Evolutionary conservation across 2,888 invertebrate species (phyloP).

Genomic region (Lasioglossum zephyrum): DNA sequence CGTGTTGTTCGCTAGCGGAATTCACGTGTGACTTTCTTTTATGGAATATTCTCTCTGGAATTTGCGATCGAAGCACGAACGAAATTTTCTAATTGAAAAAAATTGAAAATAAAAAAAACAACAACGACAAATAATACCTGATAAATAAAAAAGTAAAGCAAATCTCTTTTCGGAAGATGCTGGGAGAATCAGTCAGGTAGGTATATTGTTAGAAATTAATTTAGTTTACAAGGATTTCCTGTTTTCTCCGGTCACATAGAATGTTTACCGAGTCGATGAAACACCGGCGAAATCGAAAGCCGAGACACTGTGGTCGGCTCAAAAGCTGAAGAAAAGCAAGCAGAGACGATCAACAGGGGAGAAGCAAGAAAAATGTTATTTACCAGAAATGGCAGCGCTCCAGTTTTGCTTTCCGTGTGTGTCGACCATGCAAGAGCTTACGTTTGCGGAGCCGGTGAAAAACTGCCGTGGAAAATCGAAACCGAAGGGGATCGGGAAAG

Average conservation of each 20-base stretch:
- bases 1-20: too few relatives aligned
- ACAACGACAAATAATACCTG: too few relatives aligned
- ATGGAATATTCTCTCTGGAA: too few relatives aligned
- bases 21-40: background rate
- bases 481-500: background rate
- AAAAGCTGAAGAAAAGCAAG: slow-evolving; percentile 1
- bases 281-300: background rate
- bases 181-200: too few relatives aligned
- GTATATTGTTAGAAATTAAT: background rate
- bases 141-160: too few relatives aligned
- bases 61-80: too few relatives aligned
- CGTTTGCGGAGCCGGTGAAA: background rate
- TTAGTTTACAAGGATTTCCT: background rate
- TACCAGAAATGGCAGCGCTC: background rate
- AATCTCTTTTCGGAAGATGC: too few relatives aligned
- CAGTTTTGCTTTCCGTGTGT: background rate
- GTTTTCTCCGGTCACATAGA: background rate
- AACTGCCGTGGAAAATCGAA: background rate
- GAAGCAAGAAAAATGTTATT: background rate
- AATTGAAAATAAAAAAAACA: too few relatives aligned
- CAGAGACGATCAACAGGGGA: background rate
- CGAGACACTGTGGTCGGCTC: background rate
- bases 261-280: background rate
- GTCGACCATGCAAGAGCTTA: background rate
- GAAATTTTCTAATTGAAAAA: too few relatives aligned